phyloP scores from a whole-genome alignment of 2,797 vertebrate genomes.

The Enteromius fasciolatus region DNA sequence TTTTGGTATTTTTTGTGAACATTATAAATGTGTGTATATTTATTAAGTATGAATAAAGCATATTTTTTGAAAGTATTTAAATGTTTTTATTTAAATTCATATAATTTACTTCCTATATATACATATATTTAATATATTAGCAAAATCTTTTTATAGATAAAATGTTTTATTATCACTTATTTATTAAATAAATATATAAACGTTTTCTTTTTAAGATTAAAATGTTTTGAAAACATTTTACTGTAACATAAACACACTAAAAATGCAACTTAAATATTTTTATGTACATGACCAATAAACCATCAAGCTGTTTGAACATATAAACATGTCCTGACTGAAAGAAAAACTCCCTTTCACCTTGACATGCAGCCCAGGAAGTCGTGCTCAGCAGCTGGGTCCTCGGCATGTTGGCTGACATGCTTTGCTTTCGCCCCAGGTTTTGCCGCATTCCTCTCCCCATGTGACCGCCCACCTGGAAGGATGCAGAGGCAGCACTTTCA shows the following conservation, averaged over 20 bases:
- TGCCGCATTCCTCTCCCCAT: conserved; percentile 74
- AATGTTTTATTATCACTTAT: too few relatives aligned
- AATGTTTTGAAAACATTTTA: neutral
- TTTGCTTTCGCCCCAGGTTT: conserved; percentile 76
- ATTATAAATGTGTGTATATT: too few relatives aligned
- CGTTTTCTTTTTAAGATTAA: neutral
- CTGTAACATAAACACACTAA: neutral
- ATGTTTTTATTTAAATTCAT: too few relatives aligned
- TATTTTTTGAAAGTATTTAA: too few relatives aligned
- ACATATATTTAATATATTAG: too few relatives aligned
- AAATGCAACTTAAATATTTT: neutral
- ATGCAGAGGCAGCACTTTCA: conserved; percentile 49
- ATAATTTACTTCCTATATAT: too few relatives aligned
- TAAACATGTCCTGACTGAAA: neutral
- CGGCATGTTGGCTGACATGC: conserved; percentile 73
- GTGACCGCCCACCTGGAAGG: conserved; percentile 69
- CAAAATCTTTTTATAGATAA: too few relatives aligned
- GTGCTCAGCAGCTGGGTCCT: conserved; percentile 81
- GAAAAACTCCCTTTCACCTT: conserved; percentile 76
- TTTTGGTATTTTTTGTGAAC: too few relatives aligned
- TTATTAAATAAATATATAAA: too few relatives aligned
- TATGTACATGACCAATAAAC: neutral
- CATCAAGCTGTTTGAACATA: neutral
- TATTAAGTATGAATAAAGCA: too few relatives aligned
- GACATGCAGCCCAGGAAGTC: conserved; percentile 98